Conservation (phyloP, 2,888 invertebrate genomes). For the Hylaea fasciaria region DNA sequence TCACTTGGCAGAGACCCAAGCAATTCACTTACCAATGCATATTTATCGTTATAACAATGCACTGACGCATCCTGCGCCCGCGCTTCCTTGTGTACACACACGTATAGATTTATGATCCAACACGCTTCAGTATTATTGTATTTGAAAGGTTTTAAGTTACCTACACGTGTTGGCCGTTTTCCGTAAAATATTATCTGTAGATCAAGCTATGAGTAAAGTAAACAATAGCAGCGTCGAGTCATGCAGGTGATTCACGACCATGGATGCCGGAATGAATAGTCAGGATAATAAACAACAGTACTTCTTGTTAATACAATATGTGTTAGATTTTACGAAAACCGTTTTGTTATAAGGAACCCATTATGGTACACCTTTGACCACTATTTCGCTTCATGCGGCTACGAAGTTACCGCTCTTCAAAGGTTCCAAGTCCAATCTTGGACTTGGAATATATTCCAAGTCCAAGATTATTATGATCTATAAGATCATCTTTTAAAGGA, state of each 20-base stretch:
- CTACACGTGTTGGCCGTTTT: constrained; percentile 6
- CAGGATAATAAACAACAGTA: background rate
- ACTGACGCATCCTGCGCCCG: constrained; percentile 34
- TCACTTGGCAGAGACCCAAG: constrained; percentile 38
- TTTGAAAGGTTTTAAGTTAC: constrained; percentile 8
- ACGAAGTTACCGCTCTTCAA: too few relatives aligned
- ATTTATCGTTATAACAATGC: constrained; percentile 32
- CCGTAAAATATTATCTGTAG: too few relatives aligned
- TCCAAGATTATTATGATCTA: too few relatives aligned
- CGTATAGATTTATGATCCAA: constrained; percentile 34
- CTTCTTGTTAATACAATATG: too few relatives aligned
- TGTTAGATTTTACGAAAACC: too few relatives aligned
- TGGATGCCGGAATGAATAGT: constrained; percentile 1
- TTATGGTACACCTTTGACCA: too few relatives aligned
- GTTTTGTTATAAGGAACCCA: too few relatives aligned
- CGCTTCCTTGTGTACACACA: constrained; percentile 33
- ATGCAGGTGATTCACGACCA: background rate
- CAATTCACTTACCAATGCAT: constrained; percentile 31
- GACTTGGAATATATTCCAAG: too few relatives aligned
- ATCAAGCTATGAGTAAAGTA: background rate
- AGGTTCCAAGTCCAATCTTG: too few relatives aligned
- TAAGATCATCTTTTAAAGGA: too few relatives aligned
- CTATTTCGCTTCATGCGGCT: too few relatives aligned
- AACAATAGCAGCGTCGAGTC: background rate
- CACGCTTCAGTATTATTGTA: constrained; percentile 28